phyloP scores from a whole-genome alignment of 1,140 invertebrate genomes.

The Neelides sp. region DNA sequence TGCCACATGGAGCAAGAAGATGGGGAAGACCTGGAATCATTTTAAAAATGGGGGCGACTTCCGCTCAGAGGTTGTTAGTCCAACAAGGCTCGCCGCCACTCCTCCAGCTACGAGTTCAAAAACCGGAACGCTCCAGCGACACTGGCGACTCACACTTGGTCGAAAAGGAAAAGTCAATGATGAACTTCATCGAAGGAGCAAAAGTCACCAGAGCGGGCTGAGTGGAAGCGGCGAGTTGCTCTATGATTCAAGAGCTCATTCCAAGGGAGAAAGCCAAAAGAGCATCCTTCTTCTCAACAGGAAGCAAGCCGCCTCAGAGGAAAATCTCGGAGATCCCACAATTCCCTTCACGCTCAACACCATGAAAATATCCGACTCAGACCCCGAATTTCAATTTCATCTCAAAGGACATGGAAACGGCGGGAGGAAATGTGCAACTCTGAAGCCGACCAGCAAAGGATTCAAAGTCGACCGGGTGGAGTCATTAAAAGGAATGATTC shows the following conservation, averaged over 20 bases:
- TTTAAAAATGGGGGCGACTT: slow-evolving; percentile 23
- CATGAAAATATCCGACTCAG: not conserved
- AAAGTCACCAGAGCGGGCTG: not conserved
- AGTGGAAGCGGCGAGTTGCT: not conserved
- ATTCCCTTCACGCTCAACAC: not conserved
- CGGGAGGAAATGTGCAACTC: slow-evolving; percentile 27
- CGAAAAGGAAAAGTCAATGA: not conserved
- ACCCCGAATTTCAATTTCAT: slow-evolving; percentile 17
- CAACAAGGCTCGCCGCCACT: not conserved
- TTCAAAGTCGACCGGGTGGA: slow-evolving; percentile 27
- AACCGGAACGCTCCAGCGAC: slow-evolving; percentile 3
- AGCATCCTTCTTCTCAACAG: slow-evolving; percentile 10
- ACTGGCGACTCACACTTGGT: slow-evolving; percentile 11
- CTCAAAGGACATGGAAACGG: slow-evolving; percentile 18
- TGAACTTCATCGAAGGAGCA: not conserved
- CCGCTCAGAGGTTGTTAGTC: slow-evolving; percentile 7
- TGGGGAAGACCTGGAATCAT: slow-evolving; percentile 31
- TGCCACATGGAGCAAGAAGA: slow-evolving; percentile 31
- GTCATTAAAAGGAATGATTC: slow-evolving; percentile 26
- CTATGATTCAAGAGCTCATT: not conserved
- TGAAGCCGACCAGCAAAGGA: slow-evolving; percentile 10
- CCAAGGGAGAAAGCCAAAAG: not conserved
- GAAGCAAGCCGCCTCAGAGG: slow-evolving; percentile 26
- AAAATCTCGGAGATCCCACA: slow-evolving; percentile 16
- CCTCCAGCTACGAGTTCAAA: not conserved